Conservation (phyloP, 2,797 vertebrate genomes). For the Gadopsis marmoratus region DNA sequence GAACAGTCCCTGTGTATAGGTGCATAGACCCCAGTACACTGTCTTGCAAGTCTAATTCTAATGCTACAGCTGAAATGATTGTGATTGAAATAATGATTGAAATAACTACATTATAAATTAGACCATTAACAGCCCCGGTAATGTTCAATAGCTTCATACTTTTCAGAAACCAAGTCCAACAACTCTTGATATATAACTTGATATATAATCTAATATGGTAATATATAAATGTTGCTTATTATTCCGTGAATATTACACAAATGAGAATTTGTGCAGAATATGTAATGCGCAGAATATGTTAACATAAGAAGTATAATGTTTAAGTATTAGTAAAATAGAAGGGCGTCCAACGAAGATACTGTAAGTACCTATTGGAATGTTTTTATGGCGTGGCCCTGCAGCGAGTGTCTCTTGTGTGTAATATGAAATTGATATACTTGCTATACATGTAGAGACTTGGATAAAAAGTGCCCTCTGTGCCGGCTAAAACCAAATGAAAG, state of each 20-base stretch:
- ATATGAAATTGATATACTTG: conserved; percentile 78
- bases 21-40: neutral
- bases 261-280: neutral
- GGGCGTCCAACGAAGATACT: conserved; percentile 30
- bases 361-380: conserved; percentile 60
- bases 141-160: neutral
- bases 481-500: conserved; percentile 77
- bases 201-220: neutral
- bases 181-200: neutral
- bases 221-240: conserved; percentile 2
- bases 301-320: conserved; percentile 4
- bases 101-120: neutral
- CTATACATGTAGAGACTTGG: conserved; percentile 45
- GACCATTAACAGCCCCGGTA: neutral
- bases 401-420: conserved; percentile 51
- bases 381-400: conserved; percentile 60
- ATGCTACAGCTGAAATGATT: neutral
- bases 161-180: neutral
- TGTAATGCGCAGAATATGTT: conserved; percentile 12
- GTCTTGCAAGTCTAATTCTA: neutral
- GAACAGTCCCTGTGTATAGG: neutral
- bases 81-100: too few relatives aligned
- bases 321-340: conserved; percentile 19
- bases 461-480: conserved; percentile 65
- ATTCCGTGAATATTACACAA: neutral